phyloP scores from a whole-genome alignment of 2,888 invertebrate species.

The Pristionchus exspectatus region DNA sequence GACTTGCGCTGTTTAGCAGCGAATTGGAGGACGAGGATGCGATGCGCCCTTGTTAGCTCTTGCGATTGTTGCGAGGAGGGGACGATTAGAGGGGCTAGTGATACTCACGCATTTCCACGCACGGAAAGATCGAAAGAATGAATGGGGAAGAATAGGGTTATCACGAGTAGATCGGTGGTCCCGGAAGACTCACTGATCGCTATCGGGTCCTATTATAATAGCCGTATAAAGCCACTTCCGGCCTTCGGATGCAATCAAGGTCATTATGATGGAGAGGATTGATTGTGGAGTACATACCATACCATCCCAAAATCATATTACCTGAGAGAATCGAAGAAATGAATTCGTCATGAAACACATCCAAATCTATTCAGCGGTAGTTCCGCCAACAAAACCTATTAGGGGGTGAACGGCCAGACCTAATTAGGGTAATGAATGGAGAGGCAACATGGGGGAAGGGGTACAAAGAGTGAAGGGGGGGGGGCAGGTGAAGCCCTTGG shows the following conservation, averaged over 20 bases:
- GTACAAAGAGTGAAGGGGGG: neutral
- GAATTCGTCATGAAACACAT: neutral
- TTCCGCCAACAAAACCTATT: constrained; percentile 18
- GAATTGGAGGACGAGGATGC: constrained; percentile 8
- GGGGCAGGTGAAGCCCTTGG: constrained; percentile 19
- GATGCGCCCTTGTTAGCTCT: constrained; percentile 14
- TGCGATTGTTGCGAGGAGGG: constrained; percentile 12
- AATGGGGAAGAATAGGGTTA: neutral
- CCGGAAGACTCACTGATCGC: neutral
- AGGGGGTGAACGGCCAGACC: neutral
- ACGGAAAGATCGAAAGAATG: constrained; percentile 12
- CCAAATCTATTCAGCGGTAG: neutral
- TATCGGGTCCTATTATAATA: constrained; percentile 41
- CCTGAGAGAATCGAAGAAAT: neutral
- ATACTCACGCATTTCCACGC: neutral
- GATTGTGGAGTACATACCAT: neutral
- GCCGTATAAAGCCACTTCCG: constrained; percentile 42
- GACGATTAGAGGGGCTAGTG: constrained; percentile 7
- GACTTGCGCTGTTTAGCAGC: constrained; percentile 26
- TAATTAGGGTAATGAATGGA: constrained; percentile 7
- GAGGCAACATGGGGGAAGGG: neutral
- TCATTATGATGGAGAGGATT: neutral
- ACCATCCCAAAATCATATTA: neutral
- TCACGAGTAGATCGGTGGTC: constrained; percentile 7
- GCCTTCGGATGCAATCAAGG: neutral